These are phyloP conservation scores for Ceratina australensis DNA, from an alignment of 1,140 invertebrate genomes.

Conservation along the genomic window DNA sequence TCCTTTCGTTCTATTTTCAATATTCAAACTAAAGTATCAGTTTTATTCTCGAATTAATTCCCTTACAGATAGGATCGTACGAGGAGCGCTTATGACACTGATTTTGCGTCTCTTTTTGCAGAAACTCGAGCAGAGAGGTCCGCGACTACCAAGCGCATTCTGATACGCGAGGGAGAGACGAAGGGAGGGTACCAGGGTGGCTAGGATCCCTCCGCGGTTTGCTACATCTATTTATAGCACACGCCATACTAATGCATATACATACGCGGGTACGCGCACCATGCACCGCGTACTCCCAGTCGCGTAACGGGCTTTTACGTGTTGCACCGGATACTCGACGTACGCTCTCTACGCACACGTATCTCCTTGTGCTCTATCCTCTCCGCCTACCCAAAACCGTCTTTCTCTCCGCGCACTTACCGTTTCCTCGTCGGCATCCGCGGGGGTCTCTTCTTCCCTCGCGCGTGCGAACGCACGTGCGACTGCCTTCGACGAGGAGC, in stretches of 20 bases:
- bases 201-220: slow-evolving; percentile 62
- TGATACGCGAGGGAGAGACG: slow-evolving; percentile 12
- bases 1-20: too few relatives aligned
- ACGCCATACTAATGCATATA: slow-evolving; percentile 51
- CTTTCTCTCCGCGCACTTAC: neutral
- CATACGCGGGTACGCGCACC: slow-evolving; percentile 37
- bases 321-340: slow-evolving; percentile 61
- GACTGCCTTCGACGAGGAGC: slow-evolving; percentile 20
- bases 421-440: neutral
- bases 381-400: neutral
- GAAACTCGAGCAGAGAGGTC: neutral
- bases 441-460: slow-evolving; percentile 19
- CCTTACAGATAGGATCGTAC: too few relatives aligned
- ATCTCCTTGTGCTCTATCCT: neutral
- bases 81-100: too few relatives aligned
- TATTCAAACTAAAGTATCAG: too few relatives aligned
- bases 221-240: slow-evolving; percentile 66
- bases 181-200: slow-evolving; percentile 29
- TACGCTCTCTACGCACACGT: neutral
- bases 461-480: slow-evolving; percentile 47
- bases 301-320: slow-evolving; percentile 64
- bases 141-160: slow-evolving; percentile 27
- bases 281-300: slow-evolving; percentile 22
- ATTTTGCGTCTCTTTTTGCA: neutral
- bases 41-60: too few relatives aligned